Evolutionary conservation across 1,140 invertebrate genomes (phyloP), one percentile per base, ranked within the genome.

Genomic region (Zeugodacus cucurbitae): DNA sequence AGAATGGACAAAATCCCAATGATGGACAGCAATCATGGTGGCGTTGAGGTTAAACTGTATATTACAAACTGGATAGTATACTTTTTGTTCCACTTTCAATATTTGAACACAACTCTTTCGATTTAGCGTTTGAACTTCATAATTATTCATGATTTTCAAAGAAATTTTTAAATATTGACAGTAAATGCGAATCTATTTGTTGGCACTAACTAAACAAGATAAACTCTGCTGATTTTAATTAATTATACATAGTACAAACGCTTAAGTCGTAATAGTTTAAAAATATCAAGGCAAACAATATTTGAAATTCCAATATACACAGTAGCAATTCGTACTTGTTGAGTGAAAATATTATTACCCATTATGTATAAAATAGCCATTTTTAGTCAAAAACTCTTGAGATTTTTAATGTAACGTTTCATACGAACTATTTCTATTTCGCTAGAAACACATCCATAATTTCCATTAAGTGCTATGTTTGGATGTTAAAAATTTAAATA

Each of bases 1-100:
- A 90, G 78, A 91, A 90, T 59, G 89, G 89, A 78, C 90, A 89
- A 85, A 91, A 91, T 86, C 26, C 88, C 26, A 91, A 91, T 88
- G 91, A 93, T 89, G 67, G 89, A 11, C 91, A 92, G 88, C 92
- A 89, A 59, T 89, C 89, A 59, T 93, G 92, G 92, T 93, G 92
- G 92, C 92, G 92, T 57, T 91, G 91, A 89, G 74, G 67, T 44
- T 32, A 82, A 67, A 22, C 3, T 87, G 62, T 87, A 74, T 74
- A 41, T 26, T 48, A 82, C 74, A 82, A 82, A 48, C 8, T 82
- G 74, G 41, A 82, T 82, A 82, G 74, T 82, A 82, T 48, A 26
- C 37, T 44, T 82, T 82, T 17, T 48, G 37, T 82, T 48, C n/a
- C 26, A 82, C 37, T 82, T 82, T 48, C n/a, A 41, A 48, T 82